A percentile compares a stretch with the other conserved stretches of the same genome.
These are phyloP conservation scores for Oscheius myriophilus DNA, from an alignment of 2,888 invertebrate genomes.

Conservation along the genomic window DNA sequence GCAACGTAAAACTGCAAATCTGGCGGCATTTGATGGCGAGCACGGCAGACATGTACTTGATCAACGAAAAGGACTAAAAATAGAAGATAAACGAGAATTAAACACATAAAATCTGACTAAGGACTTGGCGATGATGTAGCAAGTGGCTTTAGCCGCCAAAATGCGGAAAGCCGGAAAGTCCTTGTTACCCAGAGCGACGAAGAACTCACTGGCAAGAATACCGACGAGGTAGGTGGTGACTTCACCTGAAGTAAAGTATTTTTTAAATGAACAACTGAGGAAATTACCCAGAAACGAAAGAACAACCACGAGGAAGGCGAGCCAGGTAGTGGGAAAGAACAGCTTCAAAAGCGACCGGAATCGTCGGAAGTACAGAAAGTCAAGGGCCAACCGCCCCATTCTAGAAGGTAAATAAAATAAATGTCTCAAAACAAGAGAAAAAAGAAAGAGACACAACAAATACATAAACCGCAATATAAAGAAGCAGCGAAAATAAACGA, in stretches of 20 bases:
- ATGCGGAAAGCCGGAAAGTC: constrained; percentile 69
- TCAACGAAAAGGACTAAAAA: constrained; percentile 72
- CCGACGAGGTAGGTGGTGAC: constrained; percentile 75
- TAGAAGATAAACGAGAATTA: too few species aligned
- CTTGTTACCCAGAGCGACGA: constrained; percentile 73
- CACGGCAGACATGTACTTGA: constrained; percentile 72
- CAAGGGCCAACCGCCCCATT: constrained; percentile 69
- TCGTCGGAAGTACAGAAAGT: constrained; percentile 71
- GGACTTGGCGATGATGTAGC: constrained; percentile 69
- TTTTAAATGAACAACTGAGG: not conserved
- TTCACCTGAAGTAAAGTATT: constrained; percentile 73
- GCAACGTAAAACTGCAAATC: constrained; percentile 72
- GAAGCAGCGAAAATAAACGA: too few species aligned
- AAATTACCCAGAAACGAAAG: constrained; percentile 71
- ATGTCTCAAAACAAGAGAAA: too few species aligned
- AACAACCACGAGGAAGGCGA: constrained; percentile 70
- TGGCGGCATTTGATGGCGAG: constrained; percentile 75
- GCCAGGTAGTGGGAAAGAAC: constrained; percentile 72
- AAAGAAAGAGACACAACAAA: too few species aligned
- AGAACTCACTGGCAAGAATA: constrained; percentile 75
- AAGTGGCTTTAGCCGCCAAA: constrained; percentile 70
- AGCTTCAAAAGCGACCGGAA: constrained; percentile 70
- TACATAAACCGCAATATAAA: too few species aligned
- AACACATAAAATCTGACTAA: constrained; percentile 48
- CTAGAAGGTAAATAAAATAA: too few species aligned